A percentile compares a stretch with the other conserved stretches of the same genome.
These are phyloP conservation scores for Agrenia bidenticulata DNA, from an alignment of 2,888 invertebrate species.

Conservation along the genomic window DNA sequence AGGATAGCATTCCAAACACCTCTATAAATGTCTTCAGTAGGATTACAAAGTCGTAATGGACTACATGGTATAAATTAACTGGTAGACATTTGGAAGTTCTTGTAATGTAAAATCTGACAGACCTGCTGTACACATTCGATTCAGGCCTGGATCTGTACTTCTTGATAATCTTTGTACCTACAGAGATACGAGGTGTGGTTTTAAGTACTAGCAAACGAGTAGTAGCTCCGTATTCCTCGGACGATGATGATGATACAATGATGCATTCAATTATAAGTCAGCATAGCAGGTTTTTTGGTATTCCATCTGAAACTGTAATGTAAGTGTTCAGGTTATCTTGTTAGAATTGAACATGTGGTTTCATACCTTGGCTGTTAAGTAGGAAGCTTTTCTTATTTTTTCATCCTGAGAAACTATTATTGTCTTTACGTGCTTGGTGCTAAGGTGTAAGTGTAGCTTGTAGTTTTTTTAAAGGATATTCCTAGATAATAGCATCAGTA, in stretches of 20 bases:
- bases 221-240: no score
- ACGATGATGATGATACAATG: not conserved
- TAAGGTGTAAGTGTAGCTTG: not conserved
- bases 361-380: slow-evolving; percentile 9
- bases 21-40: slow-evolving; percentile 51
- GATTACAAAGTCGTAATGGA: slow-evolving; percentile 50
- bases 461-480: not conserved
- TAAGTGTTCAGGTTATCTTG: not conserved
- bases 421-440: slow-evolving; percentile 19
- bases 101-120: slow-evolving; percentile 21
- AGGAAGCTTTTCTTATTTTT: slow-evolving; percentile 1
- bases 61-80: slow-evolving; percentile 45
- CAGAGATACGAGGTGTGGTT: not conserved
- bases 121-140: not conserved
- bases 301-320: not conserved
- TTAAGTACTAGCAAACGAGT: no score
- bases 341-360: slow-evolving; percentile 19
- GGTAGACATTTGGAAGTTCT: slow-evolving; percentile 21
- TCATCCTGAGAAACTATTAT: slow-evolving; percentile 16
- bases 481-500: slow-evolving; percentile 1
- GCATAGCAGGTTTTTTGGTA: slow-evolving; percentile 17
- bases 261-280: slow-evolving; percentile 14
- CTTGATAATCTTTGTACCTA: not conserved
- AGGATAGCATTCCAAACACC: slow-evolving; percentile 51
- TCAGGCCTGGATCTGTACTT: not conserved